Conservation (phyloP, 2,888 invertebrate species). For the Osmoderma eremita region DNA sequence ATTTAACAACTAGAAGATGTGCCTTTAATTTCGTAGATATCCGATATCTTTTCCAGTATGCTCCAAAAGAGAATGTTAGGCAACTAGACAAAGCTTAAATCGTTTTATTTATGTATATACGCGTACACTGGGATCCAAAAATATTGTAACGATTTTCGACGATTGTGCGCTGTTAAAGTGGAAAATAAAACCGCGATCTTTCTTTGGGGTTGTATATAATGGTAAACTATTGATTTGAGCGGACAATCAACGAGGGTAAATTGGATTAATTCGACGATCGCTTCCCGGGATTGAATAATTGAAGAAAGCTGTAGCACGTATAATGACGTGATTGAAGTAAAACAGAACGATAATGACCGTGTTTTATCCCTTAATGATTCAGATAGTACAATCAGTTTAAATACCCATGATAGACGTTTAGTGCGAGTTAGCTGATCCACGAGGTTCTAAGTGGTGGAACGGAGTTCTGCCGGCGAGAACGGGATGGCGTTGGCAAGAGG, state of each 20-base stretch:
- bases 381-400: conserved; percentile 57
- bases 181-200: too few species aligned
- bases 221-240: too few species aligned
- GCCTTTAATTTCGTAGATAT: conserved; percentile 25
- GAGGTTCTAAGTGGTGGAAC: conserved; percentile 33
- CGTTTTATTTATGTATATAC: too few species aligned
- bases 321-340: conserved; percentile 38
- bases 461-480: not conserved
- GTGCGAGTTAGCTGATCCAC: conserved; percentile 48
- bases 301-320: conserved; percentile 30
- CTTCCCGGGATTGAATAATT: conserved; percentile 21
- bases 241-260: not conserved
- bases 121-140: too few species aligned
- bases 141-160: too few species aligned
- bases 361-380: conserved; percentile 55
- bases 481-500: too few species aligned
- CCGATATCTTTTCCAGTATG: too few species aligned
- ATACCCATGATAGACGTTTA: conserved; percentile 55
- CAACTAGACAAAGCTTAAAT: too few species aligned
- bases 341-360: conserved; percentile 51
- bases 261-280: conserved; percentile 20
- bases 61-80: too few species aligned
- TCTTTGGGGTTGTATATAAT: too few species aligned
- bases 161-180: too few species aligned
- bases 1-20: conserved; percentile 31